Evolutionary conservation across 37 sponge, comb jelly and placozoan species (phyloP).

Genomic region (Agelas oroides): DNA sequence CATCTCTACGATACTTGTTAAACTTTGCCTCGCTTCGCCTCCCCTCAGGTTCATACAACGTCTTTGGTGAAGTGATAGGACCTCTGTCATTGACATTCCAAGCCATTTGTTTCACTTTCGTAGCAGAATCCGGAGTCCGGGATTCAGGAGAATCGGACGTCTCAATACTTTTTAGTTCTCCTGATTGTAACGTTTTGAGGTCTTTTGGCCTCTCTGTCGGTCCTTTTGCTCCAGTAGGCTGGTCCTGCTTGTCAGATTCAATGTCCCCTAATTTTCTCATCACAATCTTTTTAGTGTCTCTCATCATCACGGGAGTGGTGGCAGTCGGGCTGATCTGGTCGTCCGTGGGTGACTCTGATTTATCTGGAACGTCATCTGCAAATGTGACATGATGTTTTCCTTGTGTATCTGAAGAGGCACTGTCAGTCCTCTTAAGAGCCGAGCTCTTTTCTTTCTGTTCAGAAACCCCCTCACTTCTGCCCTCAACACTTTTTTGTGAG

Average conservation of each 20-base stretch:
- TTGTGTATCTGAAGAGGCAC: slow-evolving; percentile 11
- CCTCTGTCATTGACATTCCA: slow-evolving; percentile 59
- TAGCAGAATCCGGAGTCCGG: not conserved
- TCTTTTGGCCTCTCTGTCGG: slow-evolving; percentile 20
- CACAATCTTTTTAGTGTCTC: slow-evolving; percentile 49
- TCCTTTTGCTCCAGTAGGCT: not conserved
- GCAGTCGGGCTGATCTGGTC: not conserved
- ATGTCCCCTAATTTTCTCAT: slow-evolving; percentile 44
- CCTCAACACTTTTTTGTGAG: not conserved
- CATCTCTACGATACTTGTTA: slow-evolving; percentile 49
- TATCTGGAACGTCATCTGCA: not conserved
- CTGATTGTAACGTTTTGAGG: not conserved
- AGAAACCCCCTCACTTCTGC: not conserved
- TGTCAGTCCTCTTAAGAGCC: slow-evolving; percentile 11
- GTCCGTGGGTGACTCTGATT: not conserved
- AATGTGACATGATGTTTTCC: slow-evolving; percentile 22
- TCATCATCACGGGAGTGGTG: not conserved
- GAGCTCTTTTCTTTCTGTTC: slow-evolving; percentile 4
- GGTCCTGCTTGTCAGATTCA: not conserved
- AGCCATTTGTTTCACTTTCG: slow-evolving; percentile 15
- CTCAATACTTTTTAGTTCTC: not conserved
- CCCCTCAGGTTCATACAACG: slow-evolving; percentile 83
- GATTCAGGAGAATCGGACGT: not conserved
- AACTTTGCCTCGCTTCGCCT: slow-evolving; percentile 74
- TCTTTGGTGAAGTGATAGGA: slow-evolving; percentile 46